These are phyloP conservation scores for Pelmatolapia mariae DNA, from an alignment of 2,113 vertebrate species.

Conservation along the genomic window DNA sequence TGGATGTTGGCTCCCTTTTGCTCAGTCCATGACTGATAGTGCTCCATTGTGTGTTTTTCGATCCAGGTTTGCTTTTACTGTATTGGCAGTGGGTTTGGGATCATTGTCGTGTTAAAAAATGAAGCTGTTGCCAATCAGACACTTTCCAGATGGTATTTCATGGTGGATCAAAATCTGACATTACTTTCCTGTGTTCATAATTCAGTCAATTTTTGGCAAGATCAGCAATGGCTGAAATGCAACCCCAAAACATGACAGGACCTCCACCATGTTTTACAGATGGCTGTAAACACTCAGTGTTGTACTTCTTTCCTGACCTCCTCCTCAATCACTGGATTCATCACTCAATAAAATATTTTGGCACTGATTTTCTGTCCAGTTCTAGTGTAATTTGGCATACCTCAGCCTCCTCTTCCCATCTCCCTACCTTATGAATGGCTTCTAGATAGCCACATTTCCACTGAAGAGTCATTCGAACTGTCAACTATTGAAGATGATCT, in stretches of 20 bases:
- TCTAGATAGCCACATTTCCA: background rate
- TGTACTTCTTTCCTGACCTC: background rate
- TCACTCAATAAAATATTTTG: background rate
- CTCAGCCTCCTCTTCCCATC: background rate
- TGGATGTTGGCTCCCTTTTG: background rate
- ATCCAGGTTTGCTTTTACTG: background rate
- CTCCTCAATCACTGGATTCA: background rate
- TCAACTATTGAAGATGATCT: background rate
- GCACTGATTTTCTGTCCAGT: background rate
- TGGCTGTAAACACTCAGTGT: background rate
- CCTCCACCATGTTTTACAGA: background rate
- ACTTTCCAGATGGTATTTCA: background rate
- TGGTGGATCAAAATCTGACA: background rate
- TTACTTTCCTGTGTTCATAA: background rate
- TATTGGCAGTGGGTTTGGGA: background rate
- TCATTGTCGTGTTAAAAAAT: background rate
- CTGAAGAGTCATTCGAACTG: background rate
- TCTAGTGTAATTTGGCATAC: background rate
- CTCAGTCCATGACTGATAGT: background rate
- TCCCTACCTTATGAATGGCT: background rate
- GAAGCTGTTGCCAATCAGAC: background rate
- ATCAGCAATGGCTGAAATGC: background rate
- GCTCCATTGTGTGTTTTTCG: background rate
- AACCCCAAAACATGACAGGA: background rate
- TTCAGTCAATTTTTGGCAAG: fast-evolving